Evolutionary conservation across 2,797 vertebrate genomes (phyloP), one percentile per base, ranked within the genome.

Genomic region (Babyrousa celebensis): DNA sequence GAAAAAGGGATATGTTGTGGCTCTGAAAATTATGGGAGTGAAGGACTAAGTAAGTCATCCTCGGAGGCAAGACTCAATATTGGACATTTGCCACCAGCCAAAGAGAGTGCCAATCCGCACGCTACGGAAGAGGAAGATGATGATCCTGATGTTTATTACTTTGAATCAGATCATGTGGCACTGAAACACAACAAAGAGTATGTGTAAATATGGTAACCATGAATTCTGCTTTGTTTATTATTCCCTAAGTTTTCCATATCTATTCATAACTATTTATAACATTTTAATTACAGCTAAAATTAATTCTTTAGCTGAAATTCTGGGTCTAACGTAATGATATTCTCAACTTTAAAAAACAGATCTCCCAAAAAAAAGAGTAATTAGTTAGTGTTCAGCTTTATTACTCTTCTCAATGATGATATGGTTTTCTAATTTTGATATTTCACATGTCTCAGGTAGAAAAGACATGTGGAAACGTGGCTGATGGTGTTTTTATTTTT

Each of bases 121-220:
- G 86, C 98, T 95, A 99, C 99, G 71, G 99, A 99, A 77, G 99
- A 99, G 74, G 99, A 99, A 32, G 99, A 99, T 86, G 99, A 99
- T 97, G 99, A 99, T 96, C 99, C 99, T 94, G 99, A 99, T 95
- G 99, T 99, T 97, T 99, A 99, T 99, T 99, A 99, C 99, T 99
- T 99, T 99, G 99, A 99, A 99, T 99, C 99, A 79, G 99, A 99
- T 99, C 99, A 99, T 99, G 99, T 99, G 99, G 99, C 99, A 98
- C 99, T 99, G 98, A 99, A 99, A 99, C 99, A 99, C 99, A 99
- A 99, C 99, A 99, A 99, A 99, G 99, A 99, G 99, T 99, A 99
- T 98, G 99, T 99, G 99, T 98, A 98, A 99, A 98, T 98, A 99
- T 98, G 99, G 99, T 99, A 99, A 99, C 99, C 98, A 98, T 99